A percentile compares a stretch with the other conserved stretches of the same genome.
Evolutionary conservation across 2,797 vertebrate genomes (phyloP).

Genomic region (Macroramphosus scolopax): DNA sequence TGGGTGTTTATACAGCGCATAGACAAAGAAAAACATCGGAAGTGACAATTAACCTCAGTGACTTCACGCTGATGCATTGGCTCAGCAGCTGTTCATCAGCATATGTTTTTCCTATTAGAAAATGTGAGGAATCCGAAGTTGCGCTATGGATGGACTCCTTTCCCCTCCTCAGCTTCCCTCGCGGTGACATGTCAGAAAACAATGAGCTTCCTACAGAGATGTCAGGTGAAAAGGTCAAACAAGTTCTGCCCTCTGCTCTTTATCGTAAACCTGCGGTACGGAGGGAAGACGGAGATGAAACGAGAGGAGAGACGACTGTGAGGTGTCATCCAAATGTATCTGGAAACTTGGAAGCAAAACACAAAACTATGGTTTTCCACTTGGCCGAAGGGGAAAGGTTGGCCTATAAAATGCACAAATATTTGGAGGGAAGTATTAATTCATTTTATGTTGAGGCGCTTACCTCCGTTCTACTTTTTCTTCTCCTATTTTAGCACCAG

Average conservation of each 20-base stretch:
- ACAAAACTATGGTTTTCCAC: too few species aligned
- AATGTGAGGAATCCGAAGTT: constrained; percentile 24
- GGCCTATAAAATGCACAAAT: too few species aligned
- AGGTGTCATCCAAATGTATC: too few species aligned
- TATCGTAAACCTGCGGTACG: constrained; percentile 23
- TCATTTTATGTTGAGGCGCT: too few species aligned
- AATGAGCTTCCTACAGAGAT: constrained; percentile 37
- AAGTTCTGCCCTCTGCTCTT: constrained; percentile 22
- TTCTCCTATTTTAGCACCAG: too few species aligned
- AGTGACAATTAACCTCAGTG: constrained; percentile 54
- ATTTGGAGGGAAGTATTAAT: too few species aligned
- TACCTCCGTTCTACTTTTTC: too few species aligned
- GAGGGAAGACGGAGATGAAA: too few species aligned
- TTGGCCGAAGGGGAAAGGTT: too few species aligned
- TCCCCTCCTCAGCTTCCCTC: constrained; percentile 16
- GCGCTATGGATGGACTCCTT: constrained; percentile 12
- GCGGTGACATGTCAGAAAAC: constrained; percentile 40
- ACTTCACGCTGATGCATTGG: constrained; percentile 37
- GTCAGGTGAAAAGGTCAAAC: constrained; percentile 38
- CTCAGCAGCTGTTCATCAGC: constrained; percentile 37
- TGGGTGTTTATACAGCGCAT: constrained; percentile 37
- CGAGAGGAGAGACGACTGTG: too few species aligned
- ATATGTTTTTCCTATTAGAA: constrained; percentile 49
- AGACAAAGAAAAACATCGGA: constrained; percentile 53
- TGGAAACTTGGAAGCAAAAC: too few species aligned